Conservation (phyloP, 2,113 vertebrate genomes). For the Takifugu bimaculatus region DNA sequence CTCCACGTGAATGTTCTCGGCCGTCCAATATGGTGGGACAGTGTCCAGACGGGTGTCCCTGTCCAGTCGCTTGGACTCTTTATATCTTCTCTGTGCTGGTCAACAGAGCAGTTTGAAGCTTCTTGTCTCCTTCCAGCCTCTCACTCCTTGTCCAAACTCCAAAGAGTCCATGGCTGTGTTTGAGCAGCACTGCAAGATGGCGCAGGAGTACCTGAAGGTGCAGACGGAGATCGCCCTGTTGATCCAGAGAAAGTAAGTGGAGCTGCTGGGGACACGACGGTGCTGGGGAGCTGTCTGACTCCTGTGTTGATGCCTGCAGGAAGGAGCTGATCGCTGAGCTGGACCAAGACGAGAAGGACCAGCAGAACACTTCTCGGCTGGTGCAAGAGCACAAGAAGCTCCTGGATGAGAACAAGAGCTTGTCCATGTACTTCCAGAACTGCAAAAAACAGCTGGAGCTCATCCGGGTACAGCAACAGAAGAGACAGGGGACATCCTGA, state of each 20-base stretch:
- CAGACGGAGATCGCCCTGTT: constrained; percentile 98
- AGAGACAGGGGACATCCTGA: constrained; percentile 95
- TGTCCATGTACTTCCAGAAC: constrained; percentile 97
- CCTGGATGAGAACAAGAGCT: constrained; percentile 98
- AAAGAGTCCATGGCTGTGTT: constrained; percentile 99
- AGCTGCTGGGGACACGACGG: too few relatives aligned
- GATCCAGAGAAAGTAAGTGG: constrained; percentile 93
- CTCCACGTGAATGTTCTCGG: too few relatives aligned
- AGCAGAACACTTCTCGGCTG: constrained; percentile 98
- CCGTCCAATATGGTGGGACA: too few relatives aligned
- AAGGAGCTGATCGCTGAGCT: constrained; percentile 97
- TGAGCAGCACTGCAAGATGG: constrained; percentile 99
- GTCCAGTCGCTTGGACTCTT: too few relatives aligned
- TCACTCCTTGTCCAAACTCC: constrained; percentile 97
- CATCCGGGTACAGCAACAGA: constrained; percentile 97
- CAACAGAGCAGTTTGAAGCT: constrained; percentile 50
- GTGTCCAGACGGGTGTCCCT: too few relatives aligned
- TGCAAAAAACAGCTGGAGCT: constrained; percentile 98
- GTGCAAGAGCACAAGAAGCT: constrained; percentile 99
- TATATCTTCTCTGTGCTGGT: too few relatives aligned
- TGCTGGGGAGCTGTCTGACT: too few relatives aligned
- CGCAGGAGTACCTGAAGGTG: constrained; percentile 99
- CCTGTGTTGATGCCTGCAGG: constrained; percentile 58
- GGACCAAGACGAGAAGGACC: constrained; percentile 99
- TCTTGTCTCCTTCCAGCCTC: constrained; percentile 82